Conservation (phyloP, 2,888 invertebrate species). For the Hydropsyche betteni region DNA sequence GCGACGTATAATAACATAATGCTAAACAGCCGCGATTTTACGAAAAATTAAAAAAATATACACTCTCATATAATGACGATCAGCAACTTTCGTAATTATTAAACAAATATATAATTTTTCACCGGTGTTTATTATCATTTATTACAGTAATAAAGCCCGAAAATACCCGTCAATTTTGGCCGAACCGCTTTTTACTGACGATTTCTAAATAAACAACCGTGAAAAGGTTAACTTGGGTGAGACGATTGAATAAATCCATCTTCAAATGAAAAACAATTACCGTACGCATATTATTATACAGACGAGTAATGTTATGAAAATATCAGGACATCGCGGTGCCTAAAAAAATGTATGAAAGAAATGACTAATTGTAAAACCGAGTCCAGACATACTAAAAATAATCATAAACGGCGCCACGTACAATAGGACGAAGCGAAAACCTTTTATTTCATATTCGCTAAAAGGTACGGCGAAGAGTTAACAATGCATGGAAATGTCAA, state of each 20-base stretch:
- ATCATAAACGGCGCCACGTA: not conserved
- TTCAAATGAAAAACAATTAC: too few species aligned
- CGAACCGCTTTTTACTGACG: not conserved
- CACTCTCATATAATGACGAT: too few species aligned
- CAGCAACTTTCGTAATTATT: too few species aligned
- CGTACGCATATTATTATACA: not conserved
- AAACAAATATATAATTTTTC: too few species aligned
- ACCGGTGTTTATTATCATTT: too few species aligned
- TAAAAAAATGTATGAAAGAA: not conserved
- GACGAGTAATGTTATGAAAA: not conserved
- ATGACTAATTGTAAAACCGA: not conserved
- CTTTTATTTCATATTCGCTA: too few species aligned
- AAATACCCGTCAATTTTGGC: too few species aligned
- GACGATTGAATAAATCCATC: not conserved
- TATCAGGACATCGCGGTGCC: conserved; percentile 16
- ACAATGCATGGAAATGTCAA: conserved; percentile 2
- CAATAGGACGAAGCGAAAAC: not conserved
- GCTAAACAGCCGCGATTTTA: too few species aligned
- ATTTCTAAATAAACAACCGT: conserved; percentile 19
- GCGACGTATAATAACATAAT: too few species aligned
- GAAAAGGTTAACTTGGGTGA: conserved; percentile 14
- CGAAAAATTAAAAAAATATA: too few species aligned
- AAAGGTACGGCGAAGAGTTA: not conserved
- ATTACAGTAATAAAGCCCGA: too few species aligned
- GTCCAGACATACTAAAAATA: not conserved